These are phyloP conservation scores for Eledona agricola DNA, from an alignment of 2,888 invertebrate genomes.

Conservation along the genomic window DNA sequence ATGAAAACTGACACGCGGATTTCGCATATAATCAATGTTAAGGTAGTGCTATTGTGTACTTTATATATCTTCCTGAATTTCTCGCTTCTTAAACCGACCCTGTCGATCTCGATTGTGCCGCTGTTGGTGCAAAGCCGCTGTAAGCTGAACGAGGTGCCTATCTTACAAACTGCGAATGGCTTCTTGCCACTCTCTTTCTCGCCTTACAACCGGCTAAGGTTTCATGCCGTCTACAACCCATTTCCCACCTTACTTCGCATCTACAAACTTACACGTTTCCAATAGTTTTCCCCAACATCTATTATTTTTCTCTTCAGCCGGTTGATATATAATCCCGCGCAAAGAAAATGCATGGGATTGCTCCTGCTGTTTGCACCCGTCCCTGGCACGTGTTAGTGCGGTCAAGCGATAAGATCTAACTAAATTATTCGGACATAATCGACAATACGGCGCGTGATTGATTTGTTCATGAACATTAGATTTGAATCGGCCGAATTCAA, in stretches of 20 bases:
- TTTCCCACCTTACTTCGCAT: constrained; percentile 37
- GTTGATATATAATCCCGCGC: too few species aligned
- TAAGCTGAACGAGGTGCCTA: constrained; percentile 43
- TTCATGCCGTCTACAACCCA: constrained; percentile 34
- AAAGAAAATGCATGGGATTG: too few species aligned
- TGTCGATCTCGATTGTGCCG: constrained; percentile 42
- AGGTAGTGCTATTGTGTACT: constrained; percentile 38
- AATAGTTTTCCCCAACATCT: constrained; percentile 32
- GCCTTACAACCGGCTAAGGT: constrained; percentile 45
- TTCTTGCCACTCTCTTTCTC: constrained; percentile 47
- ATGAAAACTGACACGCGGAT: constrained; percentile 35
- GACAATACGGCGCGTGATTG: constrained; percentile 57
- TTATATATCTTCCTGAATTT: constrained; percentile 38
- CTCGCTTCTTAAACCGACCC: constrained; percentile 39
- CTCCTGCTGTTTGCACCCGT: constrained; percentile 1
- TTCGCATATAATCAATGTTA: constrained; percentile 40
- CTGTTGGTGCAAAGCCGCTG: constrained; percentile 42
- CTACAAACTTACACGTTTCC: constrained; percentile 32
- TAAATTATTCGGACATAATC: constrained; percentile 38
- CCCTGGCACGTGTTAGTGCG: constrained; percentile 20
- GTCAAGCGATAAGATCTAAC: constrained; percentile 19
- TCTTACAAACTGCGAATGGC: constrained; percentile 49
- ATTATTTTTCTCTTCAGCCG: constrained; percentile 30
- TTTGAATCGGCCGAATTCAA: constrained; percentile 56
- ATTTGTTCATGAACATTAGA: constrained; percentile 58